These are phyloP conservation scores for Neodontobutis hainanensis DNA, from an alignment of 2,113 vertebrate species.

Conservation along the genomic window DNA sequence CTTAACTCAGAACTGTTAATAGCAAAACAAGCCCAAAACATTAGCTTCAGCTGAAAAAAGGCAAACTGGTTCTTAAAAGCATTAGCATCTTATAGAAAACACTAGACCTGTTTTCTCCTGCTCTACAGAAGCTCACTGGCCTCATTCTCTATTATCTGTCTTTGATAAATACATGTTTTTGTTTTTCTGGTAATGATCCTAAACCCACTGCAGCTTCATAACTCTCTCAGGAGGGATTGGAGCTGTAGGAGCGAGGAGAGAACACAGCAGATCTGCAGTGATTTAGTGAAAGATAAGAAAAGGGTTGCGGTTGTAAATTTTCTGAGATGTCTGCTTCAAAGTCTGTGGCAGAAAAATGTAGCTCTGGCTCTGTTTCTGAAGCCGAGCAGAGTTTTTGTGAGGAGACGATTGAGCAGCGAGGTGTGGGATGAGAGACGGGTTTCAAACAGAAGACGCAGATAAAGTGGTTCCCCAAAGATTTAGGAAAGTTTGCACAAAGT, in stretches of 20 bases:
- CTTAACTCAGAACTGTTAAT: too few relatives aligned
- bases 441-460: conserved; percentile 33
- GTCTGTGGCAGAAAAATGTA: conserved; percentile 37
- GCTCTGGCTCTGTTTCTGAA: conserved; percentile 26
- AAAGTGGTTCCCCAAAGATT: conserved; percentile 26
- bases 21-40: too few relatives aligned
- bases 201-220: conserved; percentile 28
- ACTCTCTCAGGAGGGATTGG: conserved; percentile 16
- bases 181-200: conserved; percentile 17
- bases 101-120: conserved; percentile 8
- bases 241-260: conserved; percentile 11
- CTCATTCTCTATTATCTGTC: conserved; percentile 11
- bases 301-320: conserved; percentile 51
- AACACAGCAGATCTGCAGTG: conserved; percentile 21
- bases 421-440: conserved; percentile 36
- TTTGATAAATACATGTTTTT: conserved; percentile 21
- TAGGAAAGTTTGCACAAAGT: conserved; percentile 40
- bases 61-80: too few relatives aligned
- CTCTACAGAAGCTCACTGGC: conserved; percentile 23
- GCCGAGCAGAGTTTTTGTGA: conserved; percentile 33
- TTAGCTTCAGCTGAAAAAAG: too few relatives aligned
- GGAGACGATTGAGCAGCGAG: conserved; percentile 28
- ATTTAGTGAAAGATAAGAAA: conserved; percentile 42
- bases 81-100: not conserved
- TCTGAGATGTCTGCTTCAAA: conserved; percentile 49